Evolutionary conservation across 1,140 invertebrate genomes (phyloP), one percentile per base, ranked within the genome.

Genomic region (Cotesia chilonis): DNA sequence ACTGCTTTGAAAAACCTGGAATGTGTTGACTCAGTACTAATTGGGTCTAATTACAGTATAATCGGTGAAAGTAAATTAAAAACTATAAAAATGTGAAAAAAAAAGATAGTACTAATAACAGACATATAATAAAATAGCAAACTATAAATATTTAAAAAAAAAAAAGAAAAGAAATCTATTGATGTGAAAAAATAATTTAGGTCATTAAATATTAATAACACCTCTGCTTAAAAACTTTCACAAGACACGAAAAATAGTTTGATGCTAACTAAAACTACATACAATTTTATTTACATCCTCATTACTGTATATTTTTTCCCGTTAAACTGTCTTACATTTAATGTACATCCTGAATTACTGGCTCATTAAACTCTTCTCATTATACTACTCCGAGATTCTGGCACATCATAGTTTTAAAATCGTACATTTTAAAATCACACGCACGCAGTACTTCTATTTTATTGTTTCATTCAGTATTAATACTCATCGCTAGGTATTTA

Each of bases 401-500:
- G 41, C 41, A 47, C 41, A 61, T 20, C 17, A 61, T 61, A 20
- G 54, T 57, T 20, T 12, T 37, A 20, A 20, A 61, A 61, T 61
- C 60, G 60, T 35, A 17, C 60, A 37, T 35, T 20, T 54, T 64
- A 17, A 71, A 52, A 12, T 68, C 57, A 63, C 35, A 51, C 12
- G 52, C 66, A 55, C 54, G 51, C 47, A 60, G 36, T 61, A 55
- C 9, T 52, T 51, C 20, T 71, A 47, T 61, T 71, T 64, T 10
- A n/a, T 17, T 10, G 12, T 41, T 36, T 70, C 35, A 47, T 38
- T n/a, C 12, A 20, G 57, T 41, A 2, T 70, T 61, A 63, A 70
- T 70, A 70, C 68, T 70, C 55, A 47, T 47, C 41, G 5, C 38
- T 70, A 61, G 57, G 38, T 70, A 55, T 68, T 37, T 72, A 38